These are phyloP conservation scores for Stratiolaelaps scimitus DNA, from an alignment of 1,140 invertebrate species.

Conservation along the genomic window DNA sequence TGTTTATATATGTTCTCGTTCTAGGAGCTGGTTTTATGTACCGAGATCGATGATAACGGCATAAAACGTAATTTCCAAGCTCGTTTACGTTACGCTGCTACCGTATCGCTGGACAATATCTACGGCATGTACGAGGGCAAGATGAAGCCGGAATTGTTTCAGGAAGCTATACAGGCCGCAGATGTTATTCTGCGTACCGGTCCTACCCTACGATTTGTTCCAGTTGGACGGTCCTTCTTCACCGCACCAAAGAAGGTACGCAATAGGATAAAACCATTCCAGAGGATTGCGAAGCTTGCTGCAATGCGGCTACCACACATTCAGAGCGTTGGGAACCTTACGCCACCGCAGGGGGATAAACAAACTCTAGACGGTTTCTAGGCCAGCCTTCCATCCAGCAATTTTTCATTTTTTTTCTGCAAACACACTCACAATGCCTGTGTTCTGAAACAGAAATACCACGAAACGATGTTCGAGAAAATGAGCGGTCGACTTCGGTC, in stretches of 20 bases:
- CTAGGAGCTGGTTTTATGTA: slow-evolving; percentile 1
- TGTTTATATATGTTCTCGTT: background rate
- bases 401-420: no score
- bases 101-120: background rate
- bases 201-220: slow-evolving; percentile 30
- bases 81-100: background rate
- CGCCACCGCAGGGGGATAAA: no score
- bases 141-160: background rate
- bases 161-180: slow-evolving; percentile 33
- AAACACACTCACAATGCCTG: no score
- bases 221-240: slow-evolving; percentile 34
- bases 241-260: background rate
- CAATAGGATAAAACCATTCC: no score
- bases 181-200: slow-evolving; percentile 32
- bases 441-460: no score
- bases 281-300: no score
- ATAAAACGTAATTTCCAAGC: background rate
- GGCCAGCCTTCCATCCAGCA: no score
- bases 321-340: no score
- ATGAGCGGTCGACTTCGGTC: no score
- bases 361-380: no score
- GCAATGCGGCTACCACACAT: no score
- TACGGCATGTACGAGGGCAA: background rate
- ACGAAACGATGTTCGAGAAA: no score
- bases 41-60: slow-evolving; percentile 1